Evolutionary conservation across 2,888 invertebrate genomes (phyloP).

Genomic region (Aporophyla lueneburgensis): DNA sequence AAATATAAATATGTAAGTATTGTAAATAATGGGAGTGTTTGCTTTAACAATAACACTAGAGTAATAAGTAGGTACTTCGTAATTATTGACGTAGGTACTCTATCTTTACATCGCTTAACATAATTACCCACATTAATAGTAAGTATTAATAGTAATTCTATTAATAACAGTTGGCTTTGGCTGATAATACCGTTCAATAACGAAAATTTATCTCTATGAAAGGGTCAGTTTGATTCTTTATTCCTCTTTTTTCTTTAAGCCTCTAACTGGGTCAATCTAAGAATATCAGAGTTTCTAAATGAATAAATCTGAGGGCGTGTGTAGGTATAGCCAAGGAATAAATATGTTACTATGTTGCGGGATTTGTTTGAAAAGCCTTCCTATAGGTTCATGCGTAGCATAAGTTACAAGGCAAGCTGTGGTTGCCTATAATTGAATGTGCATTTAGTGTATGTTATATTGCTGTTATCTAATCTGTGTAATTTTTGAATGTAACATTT

Average conservation of each 20-base stretch:
- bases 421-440: too few species aligned
- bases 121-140: conserved; percentile 6
- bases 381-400: background rate
- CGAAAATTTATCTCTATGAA: background rate
- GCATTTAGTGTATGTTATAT: too few species aligned
- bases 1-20: background rate
- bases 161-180: background rate
- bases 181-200: conserved; percentile 1
- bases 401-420: background rate
- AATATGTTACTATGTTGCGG: background rate
- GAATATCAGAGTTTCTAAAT: conserved; percentile 24
- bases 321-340: background rate
- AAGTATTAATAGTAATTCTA: background rate
- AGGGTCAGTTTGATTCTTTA: background rate
- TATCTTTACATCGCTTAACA: conserved; percentile 27
- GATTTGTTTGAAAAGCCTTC: background rate
- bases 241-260: background rate
- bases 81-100: conserved; percentile 5
- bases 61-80: background rate
- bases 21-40: conserved; percentile 13
- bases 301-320: background rate
- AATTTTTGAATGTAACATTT: too few species aligned
- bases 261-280: conserved; percentile 13
- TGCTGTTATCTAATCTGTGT: too few species aligned
- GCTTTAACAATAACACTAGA: background rate